A percentile compares a stretch with the other conserved stretches of the same genome.
Conservation (phyloP, 2,888 invertebrate genomes). For the Drosophila macrothrix region DNA sequence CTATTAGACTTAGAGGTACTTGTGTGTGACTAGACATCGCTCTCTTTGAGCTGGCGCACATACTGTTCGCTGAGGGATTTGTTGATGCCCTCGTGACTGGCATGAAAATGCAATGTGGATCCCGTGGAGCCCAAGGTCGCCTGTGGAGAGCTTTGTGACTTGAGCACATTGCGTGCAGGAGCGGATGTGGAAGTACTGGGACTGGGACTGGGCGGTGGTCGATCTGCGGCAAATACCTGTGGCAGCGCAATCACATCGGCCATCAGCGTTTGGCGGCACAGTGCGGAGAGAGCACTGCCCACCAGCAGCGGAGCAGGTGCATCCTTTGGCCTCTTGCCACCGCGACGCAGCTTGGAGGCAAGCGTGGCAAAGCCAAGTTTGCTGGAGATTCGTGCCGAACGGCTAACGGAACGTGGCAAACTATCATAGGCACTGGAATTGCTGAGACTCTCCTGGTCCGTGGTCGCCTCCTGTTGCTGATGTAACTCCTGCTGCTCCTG, state of each 20-base stretch:
- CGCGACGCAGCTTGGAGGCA: slow-evolving; percentile 87
- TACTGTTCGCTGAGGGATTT: slow-evolving; percentile 84
- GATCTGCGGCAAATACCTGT: slow-evolving; percentile 47
- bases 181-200: slow-evolving; percentile 29
- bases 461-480: slow-evolving; percentile 57
- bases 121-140: slow-evolving; percentile 50
- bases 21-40: slow-evolving; percentile 79
- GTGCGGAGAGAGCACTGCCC: slow-evolving; percentile 88
- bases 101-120: slow-evolving; percentile 16
- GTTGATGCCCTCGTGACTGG: slow-evolving; percentile 74
- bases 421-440: slow-evolving; percentile 85
- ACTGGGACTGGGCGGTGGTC: slow-evolving; percentile 62
- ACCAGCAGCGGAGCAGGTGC: slow-evolving; percentile 71
- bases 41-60: slow-evolving; percentile 82
- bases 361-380: slow-evolving; percentile 87
- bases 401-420: slow-evolving; percentile 85
- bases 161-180: slow-evolving; percentile 65
- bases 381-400: slow-evolving; percentile 83
- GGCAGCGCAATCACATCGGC: slow-evolving; percentile 86
- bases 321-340: slow-evolving; percentile 69
- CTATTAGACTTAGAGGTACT: slow-evolving; percentile 50
- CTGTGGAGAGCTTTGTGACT: slow-evolving; percentile 83
- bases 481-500: slow-evolving; percentile 11
- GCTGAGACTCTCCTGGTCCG: slow-evolving; percentile 83
- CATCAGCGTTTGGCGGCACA: slow-evolving; percentile 91